phyloP scores from a whole-genome alignment of 2,888 invertebrate species.

The Campoletis raptor region DNA sequence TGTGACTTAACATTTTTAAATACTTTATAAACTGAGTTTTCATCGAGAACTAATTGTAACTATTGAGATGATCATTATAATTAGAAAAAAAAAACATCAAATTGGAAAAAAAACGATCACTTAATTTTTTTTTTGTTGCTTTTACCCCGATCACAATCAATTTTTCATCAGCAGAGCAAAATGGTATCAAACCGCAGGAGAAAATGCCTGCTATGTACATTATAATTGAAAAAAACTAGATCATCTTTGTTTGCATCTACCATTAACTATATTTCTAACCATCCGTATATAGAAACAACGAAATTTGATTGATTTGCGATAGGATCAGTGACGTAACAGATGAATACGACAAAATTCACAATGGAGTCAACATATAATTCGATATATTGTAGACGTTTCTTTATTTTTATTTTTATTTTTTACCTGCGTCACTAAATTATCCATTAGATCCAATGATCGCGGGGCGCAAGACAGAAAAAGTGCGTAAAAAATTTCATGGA shows the following conservation, averaged over 20 bases:
- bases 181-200: background rate
- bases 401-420: background rate
- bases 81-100: background rate
- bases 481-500: slow-evolving; percentile 1
- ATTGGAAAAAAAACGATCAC: background rate
- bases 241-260: background rate
- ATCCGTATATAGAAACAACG: background rate
- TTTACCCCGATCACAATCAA: background rate
- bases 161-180: background rate
- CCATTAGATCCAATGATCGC: background rate
- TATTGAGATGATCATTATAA: background rate
- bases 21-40: background rate
- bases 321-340: background rate
- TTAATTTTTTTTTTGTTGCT: background rate
- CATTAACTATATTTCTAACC: background rate
- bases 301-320: background rate
- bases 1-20: too few species aligned
- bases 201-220: background rate
- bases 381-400: background rate
- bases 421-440: background rate
- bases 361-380: background rate
- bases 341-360: background rate
- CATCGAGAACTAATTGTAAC: background rate
- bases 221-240: background rate
- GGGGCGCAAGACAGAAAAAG: background rate